Conservation (phyloP, 2,113 vertebrate genomes). For the Heterocephalus glaber region DNA sequence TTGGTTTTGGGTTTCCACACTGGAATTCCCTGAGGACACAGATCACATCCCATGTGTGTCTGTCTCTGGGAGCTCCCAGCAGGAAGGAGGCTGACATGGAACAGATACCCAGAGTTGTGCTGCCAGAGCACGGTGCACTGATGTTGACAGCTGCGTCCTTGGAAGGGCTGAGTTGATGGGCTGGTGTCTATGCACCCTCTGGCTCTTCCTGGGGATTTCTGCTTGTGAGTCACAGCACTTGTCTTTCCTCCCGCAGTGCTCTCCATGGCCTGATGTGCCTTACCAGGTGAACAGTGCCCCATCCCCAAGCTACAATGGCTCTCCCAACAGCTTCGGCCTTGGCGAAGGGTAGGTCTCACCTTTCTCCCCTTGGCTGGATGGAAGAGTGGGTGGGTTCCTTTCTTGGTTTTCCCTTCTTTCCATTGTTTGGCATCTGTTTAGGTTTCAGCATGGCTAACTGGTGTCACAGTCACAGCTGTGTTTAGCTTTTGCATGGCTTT, state of each 20-base stretch:
- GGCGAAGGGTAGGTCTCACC: conserved; percentile 90
- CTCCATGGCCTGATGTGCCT: conserved; percentile 93
- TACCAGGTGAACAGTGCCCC: conserved; percentile 90
- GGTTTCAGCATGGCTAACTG: not conserved
- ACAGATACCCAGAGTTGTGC: rapidly evolving
- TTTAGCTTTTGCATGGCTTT: not conserved
- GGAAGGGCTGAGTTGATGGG: not conserved
- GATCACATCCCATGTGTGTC: rapidly evolving
- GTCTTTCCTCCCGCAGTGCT: conserved; percentile 88
- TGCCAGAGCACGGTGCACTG: rapidly evolving
- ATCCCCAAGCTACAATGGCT: conserved; percentile 92
- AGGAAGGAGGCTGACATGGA: not conserved
- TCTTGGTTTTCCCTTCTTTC: not conserved
- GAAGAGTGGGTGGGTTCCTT: not conserved
- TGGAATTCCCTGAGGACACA: not conserved
- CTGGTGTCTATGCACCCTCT: not conserved
- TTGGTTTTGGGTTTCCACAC: not conserved
- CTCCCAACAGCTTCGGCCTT: conserved; percentile 90
- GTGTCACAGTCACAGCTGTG: no score
- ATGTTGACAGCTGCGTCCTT: not conserved
- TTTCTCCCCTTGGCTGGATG: conserved; percentile 49
- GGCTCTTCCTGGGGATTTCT: not conserved
- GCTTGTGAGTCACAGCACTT: not conserved
- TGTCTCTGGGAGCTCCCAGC: not conserved
- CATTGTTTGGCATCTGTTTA: not conserved